phyloP scores from a whole-genome alignment of 2,797 vertebrate genomes.

The Alfaro cultratus region DNA sequence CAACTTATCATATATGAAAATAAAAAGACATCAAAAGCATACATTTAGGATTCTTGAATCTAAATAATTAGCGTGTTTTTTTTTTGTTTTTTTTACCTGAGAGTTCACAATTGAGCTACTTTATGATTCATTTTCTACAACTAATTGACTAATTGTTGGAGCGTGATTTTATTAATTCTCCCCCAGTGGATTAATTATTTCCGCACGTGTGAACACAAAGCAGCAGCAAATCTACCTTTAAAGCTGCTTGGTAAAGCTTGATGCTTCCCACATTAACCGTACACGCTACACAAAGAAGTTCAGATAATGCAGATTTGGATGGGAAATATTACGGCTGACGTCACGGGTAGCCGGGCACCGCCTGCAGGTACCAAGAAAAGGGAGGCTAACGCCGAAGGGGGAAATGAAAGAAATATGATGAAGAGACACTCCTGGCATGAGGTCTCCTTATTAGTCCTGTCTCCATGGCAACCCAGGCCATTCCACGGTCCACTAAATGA shows the following conservation, averaged over 20 bases:
- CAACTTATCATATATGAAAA: not conserved
- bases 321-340: slow-evolving; percentile 27
- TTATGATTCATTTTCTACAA: slow-evolving; percentile 22
- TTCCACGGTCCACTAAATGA: slow-evolving; percentile 62
- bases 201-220: not conserved
- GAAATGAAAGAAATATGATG: slow-evolving; percentile 23
- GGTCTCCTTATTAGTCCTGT: slow-evolving; percentile 65
- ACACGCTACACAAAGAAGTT: not conserved
- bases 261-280: slow-evolving; percentile 11
- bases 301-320: slow-evolving; percentile 17
- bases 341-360: not conserved
- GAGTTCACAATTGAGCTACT: slow-evolving; percentile 7
- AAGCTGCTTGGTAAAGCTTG: slow-evolving; percentile 18
- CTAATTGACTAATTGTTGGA: slow-evolving; percentile 30
- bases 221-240: slow-evolving; percentile 16
- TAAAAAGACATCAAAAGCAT: slow-evolving; percentile 4
- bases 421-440: slow-evolving; percentile 47
- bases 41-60: not conserved
- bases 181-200: slow-evolving; percentile 31
- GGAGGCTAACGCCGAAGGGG: slow-evolving; percentile 12
- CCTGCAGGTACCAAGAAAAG: slow-evolving; percentile 15
- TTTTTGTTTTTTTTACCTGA: not conserved
- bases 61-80: not conserved
- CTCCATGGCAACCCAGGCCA: slow-evolving; percentile 68
- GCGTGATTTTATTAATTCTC: slow-evolving; percentile 18